These are phyloP conservation scores for Philopotamus ludificatus DNA, from an alignment of 1,140 invertebrate species.

Conservation along the genomic window DNA sequence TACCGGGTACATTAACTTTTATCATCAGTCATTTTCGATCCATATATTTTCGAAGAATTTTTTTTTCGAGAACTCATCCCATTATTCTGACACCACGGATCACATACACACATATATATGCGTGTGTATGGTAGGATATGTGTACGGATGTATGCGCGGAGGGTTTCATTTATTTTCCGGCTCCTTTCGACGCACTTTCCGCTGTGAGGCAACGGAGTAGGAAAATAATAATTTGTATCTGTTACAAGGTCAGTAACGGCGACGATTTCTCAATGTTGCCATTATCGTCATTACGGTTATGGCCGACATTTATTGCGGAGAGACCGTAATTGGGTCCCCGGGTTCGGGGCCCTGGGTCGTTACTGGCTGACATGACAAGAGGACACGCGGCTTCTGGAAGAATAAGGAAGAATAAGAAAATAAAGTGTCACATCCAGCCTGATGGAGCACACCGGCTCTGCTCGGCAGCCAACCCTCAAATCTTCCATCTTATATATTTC, in stretches of 20 bases:
- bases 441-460: background rate
- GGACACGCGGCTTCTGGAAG: slow-evolving; percentile 7
- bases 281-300: slow-evolving; percentile 35
- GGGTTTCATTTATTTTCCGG: too few species aligned
- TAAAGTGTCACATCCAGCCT: background rate
- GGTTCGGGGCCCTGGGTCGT: slow-evolving; percentile 18
- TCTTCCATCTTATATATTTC: too few species aligned
- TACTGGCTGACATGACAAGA: slow-evolving; percentile 38
- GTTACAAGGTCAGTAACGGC: slow-evolving; percentile 1
- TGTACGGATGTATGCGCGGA: too few species aligned
- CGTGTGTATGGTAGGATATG: too few species aligned
- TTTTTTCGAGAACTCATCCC: too few species aligned
- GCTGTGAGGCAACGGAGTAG: too few species aligned
- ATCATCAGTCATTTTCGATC: too few species aligned
- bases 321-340: slow-evolving; percentile 33
- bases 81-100: too few species aligned
- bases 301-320: slow-evolving; percentile 32
- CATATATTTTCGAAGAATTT: too few species aligned
- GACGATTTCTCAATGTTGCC: slow-evolving; percentile 30
- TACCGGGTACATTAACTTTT: too few species aligned
- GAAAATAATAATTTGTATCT: slow-evolving; percentile 1
- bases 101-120: slow-evolving; percentile 12
- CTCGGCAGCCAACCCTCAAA: too few species aligned
- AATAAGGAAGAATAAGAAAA: background rate
- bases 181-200: too few species aligned